Evolutionary conservation across 2,797 vertebrate genomes (phyloP), one percentile per base, ranked within the genome.

Genomic region (Carduelis carduelis): DNA sequence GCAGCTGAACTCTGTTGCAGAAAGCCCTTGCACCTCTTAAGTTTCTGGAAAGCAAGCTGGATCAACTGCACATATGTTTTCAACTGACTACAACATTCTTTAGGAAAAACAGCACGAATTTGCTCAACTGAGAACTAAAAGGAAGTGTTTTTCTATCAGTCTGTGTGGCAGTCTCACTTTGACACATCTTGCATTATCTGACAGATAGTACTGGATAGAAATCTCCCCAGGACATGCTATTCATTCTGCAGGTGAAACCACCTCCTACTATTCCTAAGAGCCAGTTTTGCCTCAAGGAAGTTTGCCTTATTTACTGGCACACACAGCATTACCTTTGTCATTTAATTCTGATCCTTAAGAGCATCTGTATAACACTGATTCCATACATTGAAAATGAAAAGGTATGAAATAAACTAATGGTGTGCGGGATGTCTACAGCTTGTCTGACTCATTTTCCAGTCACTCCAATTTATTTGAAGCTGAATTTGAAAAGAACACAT

Each of bases 31-130:
- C 84, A 57, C 74, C 85, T 79, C 55, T 81, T 56, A 83, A 57
- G 61, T 80, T 74, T 96, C 97, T 88, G 68, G 84, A 97, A 97
- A 97, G 94, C 85, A 96, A 95, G 93, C 86, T 95, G 88, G 41
- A 85, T 91, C 88, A 95, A 95, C 90, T 95, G 91, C 90, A 96
- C 80, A 18, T 65, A 90, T 9, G 23, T 91, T 95, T 97, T 93
- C 70, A 95, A 87, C 88, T 88, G 84, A 96, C 87, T 92, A 94
- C 87, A 89, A 94, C 74, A 87, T 69, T 87, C 96, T 90, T 92
- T 41, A 59, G 50, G 64, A 84, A 91, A 87, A 90, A 75, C 66
- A 72, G 68, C 87, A 91, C 0, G 8, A 46, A 93, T 66, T 94
- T 95, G 91, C 93, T 97, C 90, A 94, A 82, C 69, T 88, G 97